Conservation (phyloP, 1,140 invertebrate species). For the Aplysia californica region DNA sequence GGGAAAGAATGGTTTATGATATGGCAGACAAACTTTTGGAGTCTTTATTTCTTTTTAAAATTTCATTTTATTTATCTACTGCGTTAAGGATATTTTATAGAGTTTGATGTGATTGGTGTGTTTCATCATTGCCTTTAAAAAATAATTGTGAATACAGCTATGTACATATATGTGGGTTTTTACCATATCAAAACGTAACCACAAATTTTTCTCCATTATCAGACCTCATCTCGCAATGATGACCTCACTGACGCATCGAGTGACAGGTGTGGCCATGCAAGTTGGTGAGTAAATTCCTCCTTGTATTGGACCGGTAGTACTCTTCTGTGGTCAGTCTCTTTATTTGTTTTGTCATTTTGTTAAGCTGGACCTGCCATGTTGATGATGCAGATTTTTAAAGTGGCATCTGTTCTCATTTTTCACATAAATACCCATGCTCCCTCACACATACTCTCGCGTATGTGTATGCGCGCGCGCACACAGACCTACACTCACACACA, state of each 20-base stretch:
- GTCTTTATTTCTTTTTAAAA: no score
- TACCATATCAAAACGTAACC: no score
- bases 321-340: not conserved
- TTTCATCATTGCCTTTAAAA: not conserved
- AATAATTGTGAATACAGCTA: no score
- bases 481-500: not conserved
- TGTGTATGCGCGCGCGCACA: not conserved
- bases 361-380: no score
- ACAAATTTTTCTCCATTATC: slow-evolving; percentile 28
- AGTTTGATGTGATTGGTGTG: no score
- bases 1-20: no score
- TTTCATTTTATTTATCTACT: no score
- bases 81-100: no score
- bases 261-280: slow-evolving; percentile 62
- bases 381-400: not conserved
- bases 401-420: not conserved
- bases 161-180: no score
- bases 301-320: no score
- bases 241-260: slow-evolving; percentile 60
- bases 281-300: slow-evolving; percentile 54
- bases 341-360: slow-evolving; percentile 1
- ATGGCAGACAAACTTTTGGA: no score
- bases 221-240: slow-evolving; percentile 60
- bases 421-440: not conserved
- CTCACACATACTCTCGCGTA: not conserved